Evolutionary conservation across 2,888 invertebrate genomes (phyloP).

Genomic region (Lithodes maja): DNA sequence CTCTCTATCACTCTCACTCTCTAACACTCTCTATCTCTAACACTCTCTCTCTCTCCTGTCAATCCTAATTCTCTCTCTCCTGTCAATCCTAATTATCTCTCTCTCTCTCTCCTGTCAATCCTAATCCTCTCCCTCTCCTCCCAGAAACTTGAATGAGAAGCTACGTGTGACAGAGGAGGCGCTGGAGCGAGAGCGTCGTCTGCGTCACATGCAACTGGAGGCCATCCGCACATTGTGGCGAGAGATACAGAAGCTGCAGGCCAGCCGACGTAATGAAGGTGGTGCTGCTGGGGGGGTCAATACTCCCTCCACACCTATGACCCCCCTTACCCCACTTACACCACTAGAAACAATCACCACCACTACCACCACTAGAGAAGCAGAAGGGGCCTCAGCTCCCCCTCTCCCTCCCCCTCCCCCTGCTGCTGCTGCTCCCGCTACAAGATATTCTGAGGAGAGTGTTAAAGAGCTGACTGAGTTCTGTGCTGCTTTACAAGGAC

Average conservation of each 20-base stretch:
- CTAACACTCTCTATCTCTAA: too few relatives aligned
- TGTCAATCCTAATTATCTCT: too few relatives aligned
- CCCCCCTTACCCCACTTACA: conserved; percentile 69
- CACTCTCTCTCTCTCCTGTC: too few relatives aligned
- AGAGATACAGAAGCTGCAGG: conserved; percentile 71
- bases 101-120: too few relatives aligned
- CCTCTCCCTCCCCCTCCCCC: background rate
- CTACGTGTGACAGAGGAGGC: conserved; percentile 91
- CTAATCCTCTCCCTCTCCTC: background rate
- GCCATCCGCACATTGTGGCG: conserved; percentile 92
- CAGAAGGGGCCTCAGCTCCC: background rate
- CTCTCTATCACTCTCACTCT: too few relatives aligned
- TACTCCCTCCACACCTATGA: conserved; percentile 68
- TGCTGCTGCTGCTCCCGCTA: conserved; percentile 7
- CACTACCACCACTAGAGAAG: background rate
- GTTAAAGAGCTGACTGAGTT: conserved; percentile 67
- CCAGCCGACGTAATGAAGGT: conserved; percentile 48
- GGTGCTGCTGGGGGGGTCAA: conserved; percentile 18
- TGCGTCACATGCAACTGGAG: conserved; percentile 91
- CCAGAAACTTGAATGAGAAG: conserved; percentile 85
- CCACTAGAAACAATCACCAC: conserved; percentile 51
- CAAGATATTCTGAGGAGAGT: conserved; percentile 66
- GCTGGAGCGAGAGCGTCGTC: conserved; percentile 87
- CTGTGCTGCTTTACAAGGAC: conserved; percentile 65
- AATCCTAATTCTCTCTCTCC: too few relatives aligned